phyloP scores from a whole-genome alignment of 35 echinoderm and acorn worm species.

The Diadema setosum region DNA sequence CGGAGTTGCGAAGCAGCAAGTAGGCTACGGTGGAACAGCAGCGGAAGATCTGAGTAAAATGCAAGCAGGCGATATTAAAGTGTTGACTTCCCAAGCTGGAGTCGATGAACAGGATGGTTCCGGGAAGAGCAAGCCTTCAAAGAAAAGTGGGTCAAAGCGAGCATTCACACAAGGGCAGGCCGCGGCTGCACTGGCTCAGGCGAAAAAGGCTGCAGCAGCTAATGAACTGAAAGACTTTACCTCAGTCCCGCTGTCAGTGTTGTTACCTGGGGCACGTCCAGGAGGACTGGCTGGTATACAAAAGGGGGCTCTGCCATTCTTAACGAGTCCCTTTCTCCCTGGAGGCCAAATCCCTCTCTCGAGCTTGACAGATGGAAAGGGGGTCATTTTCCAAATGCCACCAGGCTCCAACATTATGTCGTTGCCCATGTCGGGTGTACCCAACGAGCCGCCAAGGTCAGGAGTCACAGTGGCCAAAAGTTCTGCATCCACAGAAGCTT shows the following conservation, averaged over 20 bases:
- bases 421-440: neutral
- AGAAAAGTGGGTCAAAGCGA: neutral
- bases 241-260: conserved; percentile 22
- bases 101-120: neutral
- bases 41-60: neutral
- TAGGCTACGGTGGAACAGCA: neutral
- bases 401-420: conserved; percentile 31
- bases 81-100: neutral
- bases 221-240: neutral
- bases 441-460: neutral
- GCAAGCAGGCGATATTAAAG: neutral
- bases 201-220: neutral
- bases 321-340: conserved; percentile 15
- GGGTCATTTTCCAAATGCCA: conserved; percentile 45
- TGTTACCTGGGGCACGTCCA: neutral
- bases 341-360: neutral
- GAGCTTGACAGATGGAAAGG: conserved; percentile 42
- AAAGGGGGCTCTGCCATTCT: conserved; percentile 26
- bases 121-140: neutral
- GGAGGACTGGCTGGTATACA: neutral
- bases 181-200: neutral
- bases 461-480: too few species aligned
- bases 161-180: neutral
- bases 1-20: neutral
- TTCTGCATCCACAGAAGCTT: neutral